Evolutionary conservation across 2,888 invertebrate species (phyloP).

Genomic region (Meteorus colon): DNA sequence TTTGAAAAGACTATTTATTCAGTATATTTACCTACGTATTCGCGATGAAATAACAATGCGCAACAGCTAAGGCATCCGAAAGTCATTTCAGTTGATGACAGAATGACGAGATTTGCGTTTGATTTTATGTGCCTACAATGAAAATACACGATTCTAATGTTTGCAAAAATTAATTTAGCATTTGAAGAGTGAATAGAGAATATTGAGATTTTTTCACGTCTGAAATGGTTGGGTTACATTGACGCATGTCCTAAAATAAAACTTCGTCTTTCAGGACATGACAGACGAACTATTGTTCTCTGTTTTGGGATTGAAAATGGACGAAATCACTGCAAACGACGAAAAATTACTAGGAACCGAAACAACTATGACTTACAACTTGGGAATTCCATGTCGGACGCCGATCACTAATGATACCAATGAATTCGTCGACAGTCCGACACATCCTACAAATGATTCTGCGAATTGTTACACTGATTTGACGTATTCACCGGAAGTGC

Average conservation of each 20-base stretch:
- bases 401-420: slow-evolving; percentile 45
- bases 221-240: slow-evolving; percentile 19
- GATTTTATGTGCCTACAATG: slow-evolving; percentile 33
- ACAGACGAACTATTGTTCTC: slow-evolving; percentile 70
- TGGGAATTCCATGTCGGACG: slow-evolving; percentile 63
- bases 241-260: slow-evolving; percentile 21
- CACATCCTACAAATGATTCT: slow-evolving; percentile 46
- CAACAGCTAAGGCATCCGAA: background rate
- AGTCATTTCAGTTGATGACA: background rate
- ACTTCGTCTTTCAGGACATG: slow-evolving; percentile 59
- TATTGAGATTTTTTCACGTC: slow-evolving; percentile 35
- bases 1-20: no score
- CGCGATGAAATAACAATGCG: no score
- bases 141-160: slow-evolving; percentile 41
- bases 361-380: slow-evolving; percentile 56
- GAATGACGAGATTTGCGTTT: slow-evolving; percentile 32
- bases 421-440: slow-evolving; percentile 41
- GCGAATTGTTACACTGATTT: slow-evolving; percentile 66
- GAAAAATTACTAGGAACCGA: slow-evolving; percentile 55
- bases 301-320: slow-evolving; percentile 65
- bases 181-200: slow-evolving; percentile 19
- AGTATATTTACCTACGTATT: no score
- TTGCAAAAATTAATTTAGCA: slow-evolving; percentile 39
- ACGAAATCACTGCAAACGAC: slow-evolving; percentile 50
- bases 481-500: slow-evolving; percentile 62